Percentiles rank a stretch among this genome's conserved stretches.
These are phyloP conservation scores for Micrastur ruficollis DNA, from an alignment of 2,797 vertebrate genomes.

Conservation along the genomic window DNA sequence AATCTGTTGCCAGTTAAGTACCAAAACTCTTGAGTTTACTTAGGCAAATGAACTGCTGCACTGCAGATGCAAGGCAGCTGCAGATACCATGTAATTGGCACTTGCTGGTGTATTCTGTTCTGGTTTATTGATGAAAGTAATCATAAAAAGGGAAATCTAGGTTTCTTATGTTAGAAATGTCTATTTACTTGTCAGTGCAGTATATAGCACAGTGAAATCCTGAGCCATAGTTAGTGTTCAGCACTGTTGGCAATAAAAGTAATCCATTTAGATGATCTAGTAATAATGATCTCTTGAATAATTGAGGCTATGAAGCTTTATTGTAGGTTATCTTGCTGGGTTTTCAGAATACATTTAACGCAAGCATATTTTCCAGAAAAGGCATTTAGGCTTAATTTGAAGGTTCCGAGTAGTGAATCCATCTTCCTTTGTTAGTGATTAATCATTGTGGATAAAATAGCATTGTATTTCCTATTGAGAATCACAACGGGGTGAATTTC, in stretches of 20 bases:
- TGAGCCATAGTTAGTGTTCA: background rate
- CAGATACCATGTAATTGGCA: background rate
- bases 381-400: background rate
- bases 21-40: background rate
- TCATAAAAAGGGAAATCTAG: background rate
- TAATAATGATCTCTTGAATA: background rate
- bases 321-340: background rate
- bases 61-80: constrained; percentile 19
- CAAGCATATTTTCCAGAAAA: background rate
- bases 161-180: background rate
- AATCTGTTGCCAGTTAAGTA: background rate
- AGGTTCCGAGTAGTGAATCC: background rate
- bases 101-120: background rate
- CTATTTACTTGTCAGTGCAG: background rate
- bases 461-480: background rate
- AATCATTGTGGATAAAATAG: background rate
- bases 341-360: background rate
- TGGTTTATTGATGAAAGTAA: background rate
- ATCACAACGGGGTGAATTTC: background rate
- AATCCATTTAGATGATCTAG: background rate
- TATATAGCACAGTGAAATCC: background rate
- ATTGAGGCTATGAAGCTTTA: background rate
- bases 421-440: background rate
- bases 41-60: background rate
- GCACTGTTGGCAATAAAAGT: background rate